These are phyloP conservation scores for Stercorarius parasiticus DNA, from an alignment of 2,113 vertebrate genomes.

Conservation along the genomic window DNA sequence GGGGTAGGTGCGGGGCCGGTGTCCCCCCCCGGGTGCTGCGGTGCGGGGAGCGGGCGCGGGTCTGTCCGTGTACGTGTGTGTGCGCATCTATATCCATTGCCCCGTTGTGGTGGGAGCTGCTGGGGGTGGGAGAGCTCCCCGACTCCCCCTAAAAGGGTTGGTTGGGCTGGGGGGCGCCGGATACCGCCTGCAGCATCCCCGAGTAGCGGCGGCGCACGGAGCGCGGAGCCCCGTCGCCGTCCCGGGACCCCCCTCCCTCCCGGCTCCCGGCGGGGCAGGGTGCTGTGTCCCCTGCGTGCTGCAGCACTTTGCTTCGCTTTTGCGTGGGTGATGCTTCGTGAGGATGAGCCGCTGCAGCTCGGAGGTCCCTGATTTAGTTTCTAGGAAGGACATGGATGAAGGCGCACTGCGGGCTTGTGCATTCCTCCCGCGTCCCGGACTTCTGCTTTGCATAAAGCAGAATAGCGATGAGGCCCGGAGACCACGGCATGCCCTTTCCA, in stretches of 20 bases:
- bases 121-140: not conserved
- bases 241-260: no score
- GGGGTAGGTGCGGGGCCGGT: slow-evolving; percentile 78
- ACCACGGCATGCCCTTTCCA: not conserved
- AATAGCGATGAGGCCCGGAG: not conserved
- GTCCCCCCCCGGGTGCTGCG: not conserved
- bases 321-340: not conserved
- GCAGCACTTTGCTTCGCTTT: not conserved
- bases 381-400: not conserved
- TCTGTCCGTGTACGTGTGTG: not conserved
- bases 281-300: not conserved
- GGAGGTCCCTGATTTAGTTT: not conserved
- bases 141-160: not conserved
- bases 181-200: not conserved
- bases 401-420: not conserved
- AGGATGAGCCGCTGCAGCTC: not conserved
- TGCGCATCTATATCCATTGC: fast-evolving
- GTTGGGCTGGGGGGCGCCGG: not conserved
- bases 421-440: not conserved
- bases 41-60: not conserved
- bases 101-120: not conserved
- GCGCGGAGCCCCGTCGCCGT: not conserved
- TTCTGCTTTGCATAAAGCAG: not conserved
- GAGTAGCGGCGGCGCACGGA: not conserved
- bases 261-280: not conserved